phyloP scores from a whole-genome alignment of 2,888 invertebrate species.

The Melinaea menophilus region DNA sequence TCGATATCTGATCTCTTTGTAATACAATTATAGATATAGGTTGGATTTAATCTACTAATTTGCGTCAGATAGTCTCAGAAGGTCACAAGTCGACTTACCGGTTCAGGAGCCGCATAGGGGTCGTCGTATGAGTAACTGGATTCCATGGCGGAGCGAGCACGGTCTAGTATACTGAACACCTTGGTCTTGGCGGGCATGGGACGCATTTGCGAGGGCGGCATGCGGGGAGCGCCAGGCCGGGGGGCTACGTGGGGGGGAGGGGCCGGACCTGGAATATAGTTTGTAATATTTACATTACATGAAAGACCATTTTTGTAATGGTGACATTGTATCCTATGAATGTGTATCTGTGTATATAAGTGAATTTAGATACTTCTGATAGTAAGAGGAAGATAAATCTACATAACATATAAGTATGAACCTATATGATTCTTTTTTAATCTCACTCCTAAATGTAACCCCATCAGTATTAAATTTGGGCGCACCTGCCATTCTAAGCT shows the following conservation, averaged over 20 bases:
- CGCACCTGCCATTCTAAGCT: slow-evolving; percentile 34
- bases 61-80: slow-evolving; percentile 1
- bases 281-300: too few relatives aligned
- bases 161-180: slow-evolving; percentile 90
- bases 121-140: slow-evolving; percentile 81
- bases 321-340: too few relatives aligned
- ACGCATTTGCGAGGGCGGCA: slow-evolving; percentile 54
- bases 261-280: background rate
- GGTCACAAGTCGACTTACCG: slow-evolving; percentile 41
- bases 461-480: slow-evolving; percentile 6
- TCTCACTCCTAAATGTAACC: slow-evolving; percentile 1
- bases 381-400: too few relatives aligned
- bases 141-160: slow-evolving; percentile 90
- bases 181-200: slow-evolving; percentile 83
- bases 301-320: too few relatives aligned
- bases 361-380: too few relatives aligned
- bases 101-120: slow-evolving; percentile 54
- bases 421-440: background rate
- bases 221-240: slow-evolving; percentile 44
- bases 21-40: too few relatives aligned
- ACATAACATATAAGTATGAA: too few relatives aligned
- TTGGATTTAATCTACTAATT: background rate
- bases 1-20: too few relatives aligned
- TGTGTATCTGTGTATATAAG: too few relatives aligned
- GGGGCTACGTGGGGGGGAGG: slow-evolving; percentile 25